Evolutionary conservation across 1,140 invertebrate species (phyloP).

Genomic region (Metaphire vulgaris): DNA sequence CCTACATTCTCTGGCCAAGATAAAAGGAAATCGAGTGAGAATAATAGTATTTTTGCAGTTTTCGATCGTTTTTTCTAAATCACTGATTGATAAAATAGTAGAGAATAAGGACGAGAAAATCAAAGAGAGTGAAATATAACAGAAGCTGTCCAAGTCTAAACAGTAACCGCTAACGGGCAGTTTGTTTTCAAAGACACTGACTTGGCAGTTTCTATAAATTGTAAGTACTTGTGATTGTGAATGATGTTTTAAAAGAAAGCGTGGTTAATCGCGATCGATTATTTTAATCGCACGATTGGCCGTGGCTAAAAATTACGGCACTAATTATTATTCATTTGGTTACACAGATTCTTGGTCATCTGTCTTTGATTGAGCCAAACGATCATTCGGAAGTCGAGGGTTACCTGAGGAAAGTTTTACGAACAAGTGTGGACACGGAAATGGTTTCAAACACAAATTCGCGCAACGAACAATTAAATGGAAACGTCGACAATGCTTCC

Average conservation of each 20-base stretch:
- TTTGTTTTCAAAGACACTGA: too few species aligned
- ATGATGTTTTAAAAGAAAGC: too few species aligned
- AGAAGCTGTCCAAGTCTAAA: too few species aligned
- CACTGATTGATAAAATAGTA: too few species aligned
- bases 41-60: neutral
- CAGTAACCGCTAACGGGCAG: too few species aligned
- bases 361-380: slow-evolving; percentile 69
- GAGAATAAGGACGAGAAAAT: too few species aligned
- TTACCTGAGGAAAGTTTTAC: slow-evolving; percentile 69
- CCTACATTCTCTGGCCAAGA: slow-evolving; percentile 68
- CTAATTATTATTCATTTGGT: slow-evolving; percentile 27
- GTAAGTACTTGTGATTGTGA: too few species aligned
- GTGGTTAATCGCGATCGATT: too few species aligned
- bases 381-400: slow-evolving; percentile 73
- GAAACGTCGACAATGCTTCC: neutral
- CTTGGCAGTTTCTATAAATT: too few species aligned
- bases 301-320: neutral
- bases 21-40: slow-evolving; percentile 52
- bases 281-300: too few species aligned
- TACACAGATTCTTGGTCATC: slow-evolving; percentile 64
- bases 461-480: neutral
- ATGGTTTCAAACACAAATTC: neutral
- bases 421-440: slow-evolving; percentile 21
- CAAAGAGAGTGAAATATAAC: too few species aligned
- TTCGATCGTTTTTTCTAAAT: too few species aligned